Evolutionary conservation across 2,113 vertebrate genomes (phyloP), one percentile per base, ranked within the genome.

Genomic region (Paratilapia polleni): DNA sequence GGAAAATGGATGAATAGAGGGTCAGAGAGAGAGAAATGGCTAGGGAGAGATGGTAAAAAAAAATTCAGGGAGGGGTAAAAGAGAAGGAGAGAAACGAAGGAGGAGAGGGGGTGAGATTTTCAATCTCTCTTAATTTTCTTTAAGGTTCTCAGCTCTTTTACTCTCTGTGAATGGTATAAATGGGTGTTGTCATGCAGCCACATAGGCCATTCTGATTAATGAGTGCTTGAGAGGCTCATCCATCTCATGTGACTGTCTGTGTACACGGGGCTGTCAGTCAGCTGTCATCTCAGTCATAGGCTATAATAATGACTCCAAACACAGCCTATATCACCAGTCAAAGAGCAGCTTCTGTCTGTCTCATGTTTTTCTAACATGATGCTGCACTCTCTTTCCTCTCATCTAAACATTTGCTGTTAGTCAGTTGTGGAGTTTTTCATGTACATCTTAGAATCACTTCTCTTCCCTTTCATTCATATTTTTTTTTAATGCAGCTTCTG

Each of bases 181-280:
- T 66, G 22, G 47, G 26, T 84, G 28, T 19, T 83, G 78, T 87
- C 57, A 59, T 77, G 26, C 49, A 70, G 28, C 47, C 56, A 31
- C 54, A 86, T 8, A 56, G 66, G 61, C 28, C 61, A 64, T 83
- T 87, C 57, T 80, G 80, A 92, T 88, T 81, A 84, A 89, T 80
- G 84, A n/a, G 73, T 86, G 70, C 75, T 79, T 82, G 49, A 88
- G 78, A 82, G 85, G 78, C 77, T 87, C 83, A 80, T 91, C 88
- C 58, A 83, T 91, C 86, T 80, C 28, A 8, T 36, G 41, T 14
- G 49, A 11, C 49, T 43, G 41, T 80, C 47, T 36, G 56, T 73
- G 77, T 5, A 17, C 78, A 56, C 70, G 4, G 5, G 28, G 80
- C 76, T 79, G 81, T 86, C 84, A 90, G 9, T 89, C 88, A 88